Evolutionary conservation across 2,888 invertebrate species (phyloP).

Genomic region (Thereva unica): DNA sequence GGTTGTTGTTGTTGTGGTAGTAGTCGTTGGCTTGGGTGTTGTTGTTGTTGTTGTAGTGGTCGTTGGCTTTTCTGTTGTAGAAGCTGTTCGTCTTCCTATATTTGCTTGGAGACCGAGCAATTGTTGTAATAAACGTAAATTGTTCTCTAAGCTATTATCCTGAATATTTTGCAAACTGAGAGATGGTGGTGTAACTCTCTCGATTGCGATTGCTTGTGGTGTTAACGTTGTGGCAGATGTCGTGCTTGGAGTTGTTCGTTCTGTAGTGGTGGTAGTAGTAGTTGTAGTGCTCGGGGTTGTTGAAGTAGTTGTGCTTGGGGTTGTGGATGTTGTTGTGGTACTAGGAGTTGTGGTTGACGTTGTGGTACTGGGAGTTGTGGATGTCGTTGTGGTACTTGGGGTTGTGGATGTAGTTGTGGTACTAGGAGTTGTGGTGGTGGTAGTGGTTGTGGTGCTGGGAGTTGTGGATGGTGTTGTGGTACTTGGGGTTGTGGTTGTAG

Average conservation of each 20-base stretch:
- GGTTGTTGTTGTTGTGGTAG: constrained; percentile 46
- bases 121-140: constrained; percentile 42
- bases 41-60: constrained; percentile 20
- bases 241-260: constrained; percentile 14
- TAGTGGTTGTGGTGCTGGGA: constrained; percentile 33
- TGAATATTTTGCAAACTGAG: background rate
- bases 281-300: constrained; percentile 52
- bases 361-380: constrained; percentile 35
- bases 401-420: constrained; percentile 38
- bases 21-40: constrained; percentile 42
- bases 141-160: constrained; percentile 32
- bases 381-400: constrained; percentile 31
- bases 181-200: background rate
- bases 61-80: constrained; percentile 34
- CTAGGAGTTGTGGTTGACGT: constrained; percentile 41
- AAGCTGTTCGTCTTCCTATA: constrained; percentile 6
- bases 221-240: constrained; percentile 15
- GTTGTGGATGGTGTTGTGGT: constrained; percentile 44
- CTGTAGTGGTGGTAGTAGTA: constrained; percentile 40
- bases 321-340: constrained; percentile 44
- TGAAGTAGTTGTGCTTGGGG: constrained; percentile 50
- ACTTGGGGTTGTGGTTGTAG: constrained; percentile 46
- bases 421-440: constrained; percentile 39
- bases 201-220: constrained; percentile 39
- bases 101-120: constrained; percentile 39